Percentiles rank a stretch among this genome's conserved stretches.
Evolutionary conservation across 2,888 invertebrate genomes (phyloP).

Genomic region (Kryphioiulus occultus): DNA sequence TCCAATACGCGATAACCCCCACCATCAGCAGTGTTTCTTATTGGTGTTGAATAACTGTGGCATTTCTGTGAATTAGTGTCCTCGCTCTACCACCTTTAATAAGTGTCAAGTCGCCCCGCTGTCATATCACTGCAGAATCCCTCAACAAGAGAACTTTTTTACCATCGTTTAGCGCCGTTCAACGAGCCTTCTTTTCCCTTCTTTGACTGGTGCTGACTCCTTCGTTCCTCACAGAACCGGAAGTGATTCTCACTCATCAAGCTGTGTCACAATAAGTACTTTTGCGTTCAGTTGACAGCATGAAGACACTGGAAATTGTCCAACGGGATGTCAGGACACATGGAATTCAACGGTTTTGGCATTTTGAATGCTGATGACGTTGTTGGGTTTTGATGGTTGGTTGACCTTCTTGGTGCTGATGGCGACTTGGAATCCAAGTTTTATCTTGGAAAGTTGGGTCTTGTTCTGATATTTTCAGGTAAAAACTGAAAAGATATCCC

Average conservation of each 20-base stretch:
- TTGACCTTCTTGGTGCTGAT: not conserved
- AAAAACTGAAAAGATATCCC: too few species aligned
- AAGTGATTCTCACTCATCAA: not conserved
- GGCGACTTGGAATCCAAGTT: not conserved
- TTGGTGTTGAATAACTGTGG: slow-evolving; percentile 10
- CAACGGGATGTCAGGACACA: not conserved
- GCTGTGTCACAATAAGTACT: not conserved
- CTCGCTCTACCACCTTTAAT: slow-evolving; percentile 28
- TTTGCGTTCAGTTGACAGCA: not conserved
- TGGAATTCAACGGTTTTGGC: not conserved
- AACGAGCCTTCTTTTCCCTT: not conserved
- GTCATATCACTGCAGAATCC: slow-evolving; percentile 2
- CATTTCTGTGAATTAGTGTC: slow-evolving; percentile 31
- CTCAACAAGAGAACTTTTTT: not conserved
- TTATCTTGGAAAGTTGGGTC: not conserved
- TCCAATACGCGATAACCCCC: not conserved
- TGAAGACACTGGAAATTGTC: not conserved
- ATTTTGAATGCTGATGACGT: not conserved
- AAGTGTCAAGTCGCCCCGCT: not conserved
- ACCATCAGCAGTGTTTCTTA: slow-evolving; percentile 25
- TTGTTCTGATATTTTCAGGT: too few species aligned
- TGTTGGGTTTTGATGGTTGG: not conserved
- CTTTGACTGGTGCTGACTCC: not conserved
- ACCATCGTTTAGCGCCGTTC: not conserved
- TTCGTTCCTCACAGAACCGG: not conserved